Evolutionary conservation across 1,140 invertebrate species (phyloP), one percentile per base, ranked within the genome.

Genomic region (Drusus annulatus): DNA sequence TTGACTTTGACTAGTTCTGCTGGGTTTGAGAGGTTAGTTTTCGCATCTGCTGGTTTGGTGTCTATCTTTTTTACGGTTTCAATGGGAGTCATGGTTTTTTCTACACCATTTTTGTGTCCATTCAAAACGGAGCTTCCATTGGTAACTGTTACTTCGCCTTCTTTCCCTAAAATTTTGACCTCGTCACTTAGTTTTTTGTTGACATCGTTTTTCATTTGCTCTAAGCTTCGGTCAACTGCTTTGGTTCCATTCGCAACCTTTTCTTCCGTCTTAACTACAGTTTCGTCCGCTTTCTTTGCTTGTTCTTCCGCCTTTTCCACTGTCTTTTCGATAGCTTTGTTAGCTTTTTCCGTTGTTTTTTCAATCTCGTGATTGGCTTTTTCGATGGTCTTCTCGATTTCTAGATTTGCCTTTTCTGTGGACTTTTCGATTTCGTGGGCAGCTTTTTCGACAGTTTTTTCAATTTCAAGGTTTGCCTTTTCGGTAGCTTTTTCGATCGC

Each of bases 161-260:
- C 79, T 69, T 80, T 76, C 8, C 25, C 25, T 2, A 76, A 21
- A 36, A 87, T 87, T 81, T 88, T 88, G 0, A 84, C 56, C 78
- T 86, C 85, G 16, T 83, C 84, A 80, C 83, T 85, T n/a, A 83
- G 25, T 56, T 85, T 85, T 54, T 86, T 84, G 60, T 63, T 77
- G 16, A 28, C 58, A 56, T 60, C 50, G 8, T 71, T 25, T 52
- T 65, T 68, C 65, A 81, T 50, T 17, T 82, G 75, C 45, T 87
- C 85, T 82, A 86, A 85, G 3, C 87, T 86, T 68, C 87, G 84
- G 82, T 88, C 87, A 5, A 89, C 85, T 3, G 87, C 87, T 17
- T 86, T 88, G 54, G 88, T 86, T 19, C 88, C 86, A 50, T 87
- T 87, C 8, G 89, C 87, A 63, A 86, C 87, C 86, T 85, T 89